Evolutionary conservation across 2,888 invertebrate species (phyloP).

Genomic region (Elysia crispata): DNA sequence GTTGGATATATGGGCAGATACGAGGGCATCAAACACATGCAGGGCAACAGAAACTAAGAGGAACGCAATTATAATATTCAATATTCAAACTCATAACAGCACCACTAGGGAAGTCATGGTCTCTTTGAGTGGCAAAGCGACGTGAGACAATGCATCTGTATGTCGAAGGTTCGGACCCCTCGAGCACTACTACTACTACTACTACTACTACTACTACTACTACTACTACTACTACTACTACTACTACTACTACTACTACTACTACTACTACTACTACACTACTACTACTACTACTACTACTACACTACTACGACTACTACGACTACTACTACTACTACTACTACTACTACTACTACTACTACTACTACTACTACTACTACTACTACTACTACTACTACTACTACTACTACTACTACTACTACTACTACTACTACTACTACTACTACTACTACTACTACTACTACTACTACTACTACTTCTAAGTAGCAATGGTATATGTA

Average conservation of each 20-base stretch:
- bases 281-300: too few species aligned
- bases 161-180: too few species aligned
- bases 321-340: too few species aligned
- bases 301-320: too few species aligned
- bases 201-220: not conserved
- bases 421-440: conserved; percentile 10
- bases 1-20: not conserved
- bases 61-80: too few species aligned
- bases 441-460: not conserved
- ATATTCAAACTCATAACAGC: too few species aligned
- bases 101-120: not conserved
- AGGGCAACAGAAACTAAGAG: too few species aligned
- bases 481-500: not conserved
- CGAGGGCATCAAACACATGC: too few species aligned
- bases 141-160: too few species aligned
- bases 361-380: conserved; percentile 5
- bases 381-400: not conserved
- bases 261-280: too few species aligned
- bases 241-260: not conserved
- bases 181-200: too few species aligned
- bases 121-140: too few species aligned
- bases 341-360: not conserved
- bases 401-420: not conserved
- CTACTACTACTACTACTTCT: not conserved
- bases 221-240: not conserved